Conservation (phyloP, 2,888 invertebrate species). For the Pinctada fucata region DNA sequence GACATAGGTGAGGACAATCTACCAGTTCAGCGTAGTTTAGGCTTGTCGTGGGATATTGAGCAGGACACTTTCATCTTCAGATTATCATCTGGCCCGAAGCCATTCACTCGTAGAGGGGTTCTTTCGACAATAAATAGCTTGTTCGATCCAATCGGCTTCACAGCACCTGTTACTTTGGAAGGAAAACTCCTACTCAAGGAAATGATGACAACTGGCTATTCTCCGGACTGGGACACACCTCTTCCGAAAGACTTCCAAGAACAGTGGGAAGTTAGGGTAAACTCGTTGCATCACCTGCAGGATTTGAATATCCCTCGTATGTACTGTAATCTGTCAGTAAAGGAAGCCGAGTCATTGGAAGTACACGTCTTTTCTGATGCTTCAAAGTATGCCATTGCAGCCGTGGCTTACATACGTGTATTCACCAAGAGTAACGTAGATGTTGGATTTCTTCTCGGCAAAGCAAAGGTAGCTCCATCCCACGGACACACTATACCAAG, state of each 20-base stretch:
- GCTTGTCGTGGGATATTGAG: constrained; percentile 42
- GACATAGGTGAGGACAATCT: constrained; percentile 40
- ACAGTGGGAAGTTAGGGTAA: constrained; percentile 40
- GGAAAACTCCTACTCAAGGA: constrained; percentile 43
- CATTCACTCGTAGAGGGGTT: constrained; percentile 43
- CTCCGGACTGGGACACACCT: constrained; percentile 47
- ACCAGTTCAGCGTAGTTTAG: constrained; percentile 38
- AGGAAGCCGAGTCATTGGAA: background rate
- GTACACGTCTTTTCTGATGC: constrained; percentile 52
- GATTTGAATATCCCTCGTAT: constrained; percentile 31
- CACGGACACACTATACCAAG: constrained; percentile 50
- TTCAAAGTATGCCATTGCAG: constrained; percentile 51
- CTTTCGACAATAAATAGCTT: constrained; percentile 50
- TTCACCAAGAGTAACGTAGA: constrained; percentile 11
- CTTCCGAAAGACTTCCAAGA: constrained; percentile 26
- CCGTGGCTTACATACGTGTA: constrained; percentile 45
- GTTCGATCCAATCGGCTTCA: constrained; percentile 50
- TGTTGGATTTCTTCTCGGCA: constrained; percentile 49
- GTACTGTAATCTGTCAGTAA: constrained; percentile 30
- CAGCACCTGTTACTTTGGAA: constrained; percentile 41
- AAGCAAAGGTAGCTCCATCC: constrained; percentile 50
- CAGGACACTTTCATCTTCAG: constrained; percentile 41
- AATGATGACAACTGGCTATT: constrained; percentile 16
- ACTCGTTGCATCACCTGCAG: constrained; percentile 37
- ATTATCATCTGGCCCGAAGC: constrained; percentile 7